Base-by-base conservation (phyloP, 2,113 vertebrate genomes). In the Alosa alosa region DNA sequence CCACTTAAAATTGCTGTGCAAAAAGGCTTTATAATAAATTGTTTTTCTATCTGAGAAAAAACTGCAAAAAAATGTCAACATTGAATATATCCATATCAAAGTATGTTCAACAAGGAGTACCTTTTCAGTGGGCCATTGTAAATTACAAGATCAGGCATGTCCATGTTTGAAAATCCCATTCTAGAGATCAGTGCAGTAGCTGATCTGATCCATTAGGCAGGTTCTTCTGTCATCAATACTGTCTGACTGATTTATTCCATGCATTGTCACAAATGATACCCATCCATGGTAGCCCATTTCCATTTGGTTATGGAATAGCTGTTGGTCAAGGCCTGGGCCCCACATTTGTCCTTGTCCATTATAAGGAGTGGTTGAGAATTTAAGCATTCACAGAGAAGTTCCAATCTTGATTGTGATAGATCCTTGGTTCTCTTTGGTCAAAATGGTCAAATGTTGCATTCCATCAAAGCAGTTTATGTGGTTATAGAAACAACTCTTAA, bases 331-430 rank as follows among this genome's bases (percentile, higher is more conserved):
- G 10, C 31, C 31, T 25, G n/a, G 64, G 20, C 15, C 64, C 78
- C 18, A 41, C 64, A 46, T 46, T 46, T 52, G 45, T 2, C 9
- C 52, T 84, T 20, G 47, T 46, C 81, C 85, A 85, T 44, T 8
- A 52, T 55, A 44, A 11, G 57, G 52, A 49, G 18, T n/a, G 22
- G 57, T 64, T 64, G 25, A 36, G 25, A 31, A 10, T 36, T 86
- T 91, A 93, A 92, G 92, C 92, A 91, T 89, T 84, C 1, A 11
- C 17, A 20, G 47, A 46, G 86, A 86, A 85, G 84, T 64, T 85
- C 83, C 89, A 57, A 83, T 75, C 82, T 85, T 84, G 64, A 87
- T 84, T 88, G 50, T 0, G 86, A 90, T 90, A 88, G 22, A 85
- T 90, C 86, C 84, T 87, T 83, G 85, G 68, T 89, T 87, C 84